These are phyloP conservation scores for Colistium nudipinnis DNA, from an alignment of 2,113 vertebrate genomes.

Conservation along the genomic window DNA sequence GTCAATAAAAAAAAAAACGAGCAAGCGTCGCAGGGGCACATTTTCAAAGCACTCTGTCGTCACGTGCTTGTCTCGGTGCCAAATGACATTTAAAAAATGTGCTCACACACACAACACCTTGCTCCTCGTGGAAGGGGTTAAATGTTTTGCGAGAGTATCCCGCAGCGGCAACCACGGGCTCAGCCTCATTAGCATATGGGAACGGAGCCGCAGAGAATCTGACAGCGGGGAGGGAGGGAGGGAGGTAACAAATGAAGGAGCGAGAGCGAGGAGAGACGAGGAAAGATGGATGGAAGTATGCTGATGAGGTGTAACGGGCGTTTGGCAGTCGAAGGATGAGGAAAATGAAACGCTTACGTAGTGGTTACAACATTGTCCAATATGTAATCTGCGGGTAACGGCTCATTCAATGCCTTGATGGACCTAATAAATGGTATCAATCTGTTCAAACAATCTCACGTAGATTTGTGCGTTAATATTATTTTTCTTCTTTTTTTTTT, in stretches of 20 bases:
- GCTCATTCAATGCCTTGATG: neutral
- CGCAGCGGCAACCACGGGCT: constrained; percentile 75
- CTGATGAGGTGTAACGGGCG: constrained; percentile 2
- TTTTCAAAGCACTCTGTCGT: constrained; percentile 18
- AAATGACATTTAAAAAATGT: constrained; percentile 37
- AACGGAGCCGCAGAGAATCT: constrained; percentile 64
- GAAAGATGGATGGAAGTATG: neutral
- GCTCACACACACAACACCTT: constrained; percentile 2
- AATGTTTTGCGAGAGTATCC: constrained; percentile 69
- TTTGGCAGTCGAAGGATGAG: neutral
- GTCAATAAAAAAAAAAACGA: constrained; percentile 11
- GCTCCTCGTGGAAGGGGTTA: constrained; percentile 69
- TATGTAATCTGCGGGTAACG: neutral
- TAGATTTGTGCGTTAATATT: too few species aligned
- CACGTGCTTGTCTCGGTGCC: constrained; percentile 19
- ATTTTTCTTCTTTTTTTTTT: too few species aligned
- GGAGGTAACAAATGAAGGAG: neutral
- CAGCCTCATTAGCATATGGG: constrained; percentile 75
- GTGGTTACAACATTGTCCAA: neutral
- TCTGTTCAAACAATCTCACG: neutral
- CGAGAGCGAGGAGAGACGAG: neutral
- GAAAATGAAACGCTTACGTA: neutral
- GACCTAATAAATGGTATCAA: too few species aligned
- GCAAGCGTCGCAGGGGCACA: neutral
- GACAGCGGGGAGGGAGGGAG: constrained; percentile 6